Evolutionary conservation across 1,140 invertebrate genomes (phyloP).

Genomic region (Diploscapter pachys): DNA sequence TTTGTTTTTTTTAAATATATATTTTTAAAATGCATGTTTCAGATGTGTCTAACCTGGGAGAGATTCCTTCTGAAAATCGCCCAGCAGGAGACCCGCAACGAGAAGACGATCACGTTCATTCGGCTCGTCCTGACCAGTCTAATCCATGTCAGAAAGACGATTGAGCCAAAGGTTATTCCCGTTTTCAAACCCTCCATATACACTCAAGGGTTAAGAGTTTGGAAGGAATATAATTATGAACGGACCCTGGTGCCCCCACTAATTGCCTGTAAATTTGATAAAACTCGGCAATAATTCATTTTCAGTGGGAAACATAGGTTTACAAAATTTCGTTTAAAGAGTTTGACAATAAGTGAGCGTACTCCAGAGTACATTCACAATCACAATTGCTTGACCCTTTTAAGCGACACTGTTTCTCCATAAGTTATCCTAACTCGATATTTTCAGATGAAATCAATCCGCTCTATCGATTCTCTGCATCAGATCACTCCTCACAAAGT

Average conservation of each 20-base stretch:
- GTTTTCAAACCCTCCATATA: too few relatives aligned
- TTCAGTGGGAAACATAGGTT: too few relatives aligned
- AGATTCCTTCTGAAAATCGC: slow-evolving; percentile 41
- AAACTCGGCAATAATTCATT: too few relatives aligned
- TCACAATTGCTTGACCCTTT: neutral
- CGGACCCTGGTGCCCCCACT: too few relatives aligned
- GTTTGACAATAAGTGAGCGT: neutral
- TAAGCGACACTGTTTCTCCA: neutral
- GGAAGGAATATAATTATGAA: too few relatives aligned
- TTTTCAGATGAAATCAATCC: slow-evolving; percentile 26
- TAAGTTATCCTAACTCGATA: slow-evolving; percentile 9
- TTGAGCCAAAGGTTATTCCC: slow-evolving; percentile 35
- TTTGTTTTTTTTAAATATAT: neutral
- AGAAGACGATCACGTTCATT: slow-evolving; percentile 39
- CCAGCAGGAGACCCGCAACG: slow-evolving; percentile 17
- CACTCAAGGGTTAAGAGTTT: too few relatives aligned
- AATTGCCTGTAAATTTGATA: too few relatives aligned
- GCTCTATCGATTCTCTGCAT: slow-evolving; percentile 4
- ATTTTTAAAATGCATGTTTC: slow-evolving; percentile 3
- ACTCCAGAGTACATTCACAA: neutral
- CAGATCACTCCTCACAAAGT: slow-evolving; percentile 5
- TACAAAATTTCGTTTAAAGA: neutral
- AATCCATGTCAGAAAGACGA: slow-evolving; percentile 29
- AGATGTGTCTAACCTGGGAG: slow-evolving; percentile 39
- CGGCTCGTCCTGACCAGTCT: slow-evolving; percentile 37